Evolutionary conservation across 2,797 vertebrate genomes (phyloP).

Genomic region (Passerculus sandwichensis): DNA sequence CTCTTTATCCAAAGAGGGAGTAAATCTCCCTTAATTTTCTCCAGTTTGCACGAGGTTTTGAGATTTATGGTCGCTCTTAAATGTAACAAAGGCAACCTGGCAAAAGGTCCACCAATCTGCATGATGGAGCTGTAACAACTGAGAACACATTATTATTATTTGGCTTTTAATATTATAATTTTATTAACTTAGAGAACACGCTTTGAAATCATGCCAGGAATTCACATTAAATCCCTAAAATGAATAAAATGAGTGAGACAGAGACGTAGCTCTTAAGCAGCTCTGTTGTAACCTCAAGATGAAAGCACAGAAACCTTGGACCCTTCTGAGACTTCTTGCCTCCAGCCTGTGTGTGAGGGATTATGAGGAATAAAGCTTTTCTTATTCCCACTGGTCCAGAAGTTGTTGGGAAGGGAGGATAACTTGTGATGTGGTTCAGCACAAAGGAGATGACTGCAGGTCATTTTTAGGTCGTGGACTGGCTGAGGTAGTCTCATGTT

Average conservation of each 20-base stretch:
- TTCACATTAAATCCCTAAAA: conserved; percentile 21
- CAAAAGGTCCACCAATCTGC: not conserved
- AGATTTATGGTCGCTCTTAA: not conserved
- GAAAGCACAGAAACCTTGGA: conserved; percentile 35
- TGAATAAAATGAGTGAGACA: not conserved
- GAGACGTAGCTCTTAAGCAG: not conserved
- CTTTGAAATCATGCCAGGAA: conserved; percentile 56
- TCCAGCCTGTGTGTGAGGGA: not conserved
- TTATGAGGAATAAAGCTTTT: not conserved
- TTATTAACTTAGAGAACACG: conserved; percentile 16
- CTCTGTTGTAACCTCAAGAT: not conserved
- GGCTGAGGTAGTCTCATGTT: not conserved
- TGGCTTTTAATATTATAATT: conserved; percentile 40
- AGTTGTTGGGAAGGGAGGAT: not conserved
- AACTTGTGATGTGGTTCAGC: conserved; percentile 24
- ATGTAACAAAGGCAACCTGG: not conserved
- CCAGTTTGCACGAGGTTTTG: not conserved
- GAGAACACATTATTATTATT: conserved; percentile 1
- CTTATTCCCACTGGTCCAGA: not conserved
- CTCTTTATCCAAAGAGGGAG: not conserved
- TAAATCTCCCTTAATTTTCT: conserved; percentile 22
- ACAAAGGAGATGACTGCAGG: not conserved
- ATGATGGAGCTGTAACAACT: not conserved
- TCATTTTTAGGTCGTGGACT: not conserved
- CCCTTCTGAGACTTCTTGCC: not conserved